Percentiles rank a stretch among this genome's conserved stretches.
Evolutionary conservation across 2,113 vertebrate species (phyloP).

Genomic region (Hiodon tergisus): DNA sequence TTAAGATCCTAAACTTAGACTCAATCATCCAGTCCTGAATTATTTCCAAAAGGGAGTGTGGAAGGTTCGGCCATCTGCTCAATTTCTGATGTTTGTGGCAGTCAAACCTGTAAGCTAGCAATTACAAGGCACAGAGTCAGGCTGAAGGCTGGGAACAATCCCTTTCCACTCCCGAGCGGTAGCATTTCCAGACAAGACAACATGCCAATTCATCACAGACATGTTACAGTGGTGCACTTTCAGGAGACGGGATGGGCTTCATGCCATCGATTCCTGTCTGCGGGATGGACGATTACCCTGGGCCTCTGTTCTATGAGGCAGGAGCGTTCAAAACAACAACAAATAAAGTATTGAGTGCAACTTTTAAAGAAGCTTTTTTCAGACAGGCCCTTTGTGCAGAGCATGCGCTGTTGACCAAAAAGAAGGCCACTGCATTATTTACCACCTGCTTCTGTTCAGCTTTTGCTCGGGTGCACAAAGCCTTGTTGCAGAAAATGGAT

Average conservation of each 20-base stretch:
- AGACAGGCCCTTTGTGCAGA: constrained; percentile 37
- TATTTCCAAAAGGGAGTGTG: constrained; percentile 31
- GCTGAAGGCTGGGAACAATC: constrained; percentile 19
- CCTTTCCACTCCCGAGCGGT: not conserved
- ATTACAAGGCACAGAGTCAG: constrained; percentile 28
- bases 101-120: constrained; percentile 34
- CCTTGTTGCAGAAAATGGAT: constrained; percentile 49
- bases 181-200: not conserved
- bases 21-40: constrained; percentile 34
- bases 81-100: constrained; percentile 33
- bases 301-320: not conserved
- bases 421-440: constrained; percentile 65
- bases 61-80: constrained; percentile 40
- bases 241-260: not conserved
- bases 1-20: constrained; percentile 36
- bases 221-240: constrained; percentile 17
- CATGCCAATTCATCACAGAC: constrained; percentile 25
- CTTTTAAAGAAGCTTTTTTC: constrained; percentile 53
- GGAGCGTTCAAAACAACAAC: not conserved
- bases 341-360: constrained; percentile 24
- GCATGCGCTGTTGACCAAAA: constrained; percentile 40
- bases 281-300: not conserved
- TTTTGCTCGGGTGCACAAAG: constrained; percentile 45
- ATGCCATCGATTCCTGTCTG: constrained; percentile 16
- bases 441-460: constrained; percentile 42